Base-by-base conservation (phyloP, 2,888 invertebrate species). In the Choreutis nemorana region DNA sequence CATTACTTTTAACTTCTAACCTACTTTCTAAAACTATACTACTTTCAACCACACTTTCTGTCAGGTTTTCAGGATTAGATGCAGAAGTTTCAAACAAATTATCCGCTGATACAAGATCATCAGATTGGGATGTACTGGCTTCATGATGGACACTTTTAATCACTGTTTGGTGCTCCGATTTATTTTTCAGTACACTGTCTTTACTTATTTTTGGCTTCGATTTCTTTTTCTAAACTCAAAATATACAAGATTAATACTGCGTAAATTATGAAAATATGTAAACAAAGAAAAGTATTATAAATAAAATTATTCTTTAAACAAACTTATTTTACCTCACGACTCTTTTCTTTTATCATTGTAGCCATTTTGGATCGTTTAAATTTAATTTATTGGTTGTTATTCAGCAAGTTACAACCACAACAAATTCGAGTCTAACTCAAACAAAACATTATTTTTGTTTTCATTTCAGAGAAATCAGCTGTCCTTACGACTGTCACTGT, bases 331-430 rank as follows among this genome's bases (percentile, higher is more conserved):
- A 75, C 75, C 45, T 65, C 61, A 37, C 48, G 55, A 13, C 55
- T 56, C 53, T 72, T 72, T 38, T 71, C 72, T 44, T 71, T 77
- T 7, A 68, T 43, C 62, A 75, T 60, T 25, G 73, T 67, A 37
- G 75, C 73, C 75, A 75, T 75, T 29, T 28, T 40, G 25, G n/a
- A 14, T 6, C 12, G 11, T 9, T 21, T 21, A 9, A 9, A 21
- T 21, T 21, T 21, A 21, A n/a, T 9, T 7, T 21, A 21, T 21
- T 21, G n/a, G 10, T 21, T 21, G 8, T 21, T 7, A 4, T 4
- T 9, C 22, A 21, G 10, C 10, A 21, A 21, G n/a, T n/a, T n/a
- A n/a, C n/a, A n/a, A n/a, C n/a, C 18, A 18, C 18, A 18, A 8
- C 18, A 18, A 18, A n/a, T n/a, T n/a, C n/a, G n/a, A n/a, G n/a